A percentile compares a stretch with the other conserved stretches of the same genome.
phyloP scores from a whole-genome alignment of 2,113 vertebrate species.

The Porphyrio hochstetteri region DNA sequence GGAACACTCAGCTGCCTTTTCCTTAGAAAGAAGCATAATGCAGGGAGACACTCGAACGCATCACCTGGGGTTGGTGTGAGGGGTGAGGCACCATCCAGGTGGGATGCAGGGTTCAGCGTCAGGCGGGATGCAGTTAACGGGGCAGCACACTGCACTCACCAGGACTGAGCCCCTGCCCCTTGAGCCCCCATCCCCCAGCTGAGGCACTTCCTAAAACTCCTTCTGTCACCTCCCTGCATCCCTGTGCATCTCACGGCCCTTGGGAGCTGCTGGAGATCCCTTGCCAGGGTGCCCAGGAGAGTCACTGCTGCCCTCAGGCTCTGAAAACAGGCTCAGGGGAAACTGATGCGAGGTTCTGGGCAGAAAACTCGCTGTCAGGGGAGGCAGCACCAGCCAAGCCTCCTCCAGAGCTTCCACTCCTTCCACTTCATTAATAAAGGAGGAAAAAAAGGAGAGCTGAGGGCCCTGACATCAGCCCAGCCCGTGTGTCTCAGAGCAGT shows the following conservation, averaged over 20 bases:
- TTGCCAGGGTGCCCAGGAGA: not conserved
- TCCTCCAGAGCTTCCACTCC: not conserved
- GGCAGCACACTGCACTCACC: not conserved
- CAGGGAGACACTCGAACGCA: not conserved
- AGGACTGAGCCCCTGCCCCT: not conserved
- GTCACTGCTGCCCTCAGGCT: not conserved
- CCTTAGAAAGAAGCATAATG: fast-evolving
- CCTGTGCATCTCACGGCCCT: fast-evolving
- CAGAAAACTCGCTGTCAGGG: not conserved
- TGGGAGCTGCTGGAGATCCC: not conserved
- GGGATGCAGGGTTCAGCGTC: not conserved
- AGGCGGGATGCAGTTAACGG: not conserved
- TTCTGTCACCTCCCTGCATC: not conserved
- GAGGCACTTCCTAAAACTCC: not conserved
- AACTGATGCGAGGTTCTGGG: not conserved
- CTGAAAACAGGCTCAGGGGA: not conserved
- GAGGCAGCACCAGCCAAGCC: not conserved
- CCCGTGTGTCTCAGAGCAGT: not conserved
- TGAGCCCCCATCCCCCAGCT: fast-evolving
- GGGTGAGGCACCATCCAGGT: not conserved
- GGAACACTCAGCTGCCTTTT: not conserved
- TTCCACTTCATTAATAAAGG: slow-evolving; percentile 15
- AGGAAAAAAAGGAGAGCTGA: not conserved
- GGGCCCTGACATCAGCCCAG: not conserved
- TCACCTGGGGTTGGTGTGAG: not conserved